A percentile compares a stretch with the other conserved stretches of the same genome.
These are phyloP conservation scores for Phalacrocorax brasilianus DNA, from an alignment of 2,113 vertebrate species.

Conservation along the genomic window DNA sequence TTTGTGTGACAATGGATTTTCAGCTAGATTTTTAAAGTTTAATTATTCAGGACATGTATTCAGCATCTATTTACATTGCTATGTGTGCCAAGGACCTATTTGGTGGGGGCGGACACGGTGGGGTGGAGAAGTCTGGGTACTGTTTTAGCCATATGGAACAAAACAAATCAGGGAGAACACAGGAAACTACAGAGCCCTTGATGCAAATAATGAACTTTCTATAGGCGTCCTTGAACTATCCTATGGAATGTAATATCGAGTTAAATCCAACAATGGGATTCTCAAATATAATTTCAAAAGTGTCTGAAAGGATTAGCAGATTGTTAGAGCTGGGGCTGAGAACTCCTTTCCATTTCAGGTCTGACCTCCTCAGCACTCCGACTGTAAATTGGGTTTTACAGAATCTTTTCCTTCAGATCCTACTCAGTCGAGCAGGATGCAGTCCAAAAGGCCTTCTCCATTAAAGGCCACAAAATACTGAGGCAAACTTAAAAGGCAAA, in stretches of 20 bases:
- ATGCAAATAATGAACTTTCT: not conserved
- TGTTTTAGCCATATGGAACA: not conserved
- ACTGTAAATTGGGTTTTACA: not conserved
- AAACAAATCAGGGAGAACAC: not conserved
- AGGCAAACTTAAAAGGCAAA: not conserved
- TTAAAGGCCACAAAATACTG: not conserved
- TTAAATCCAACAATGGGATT: not conserved
- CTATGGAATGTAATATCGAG: not conserved
- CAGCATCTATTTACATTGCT: not conserved
- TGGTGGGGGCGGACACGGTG: not conserved
- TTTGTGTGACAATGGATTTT: slow-evolving; percentile 57
- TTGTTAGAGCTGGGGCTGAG: not conserved
- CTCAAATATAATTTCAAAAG: not conserved
- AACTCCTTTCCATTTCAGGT: not conserved
- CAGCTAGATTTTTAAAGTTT: slow-evolving; percentile 7
- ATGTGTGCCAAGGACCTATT: not conserved
- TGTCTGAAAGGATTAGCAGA: not conserved
- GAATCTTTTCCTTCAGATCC: not conserved
- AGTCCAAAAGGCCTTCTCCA: not conserved
- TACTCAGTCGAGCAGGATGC: not conserved
- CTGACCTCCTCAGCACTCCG: fast-evolving
- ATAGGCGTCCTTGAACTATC: not conserved
- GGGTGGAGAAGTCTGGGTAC: not conserved
- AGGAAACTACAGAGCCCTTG: not conserved
- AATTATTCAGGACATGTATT: slow-evolving; percentile 15